Percentiles rank a stretch among this genome's conserved stretches.
Conservation (phyloP, 30 jellyfish, hydroid and myxozoan genomes). For the Mastigias papua region DNA sequence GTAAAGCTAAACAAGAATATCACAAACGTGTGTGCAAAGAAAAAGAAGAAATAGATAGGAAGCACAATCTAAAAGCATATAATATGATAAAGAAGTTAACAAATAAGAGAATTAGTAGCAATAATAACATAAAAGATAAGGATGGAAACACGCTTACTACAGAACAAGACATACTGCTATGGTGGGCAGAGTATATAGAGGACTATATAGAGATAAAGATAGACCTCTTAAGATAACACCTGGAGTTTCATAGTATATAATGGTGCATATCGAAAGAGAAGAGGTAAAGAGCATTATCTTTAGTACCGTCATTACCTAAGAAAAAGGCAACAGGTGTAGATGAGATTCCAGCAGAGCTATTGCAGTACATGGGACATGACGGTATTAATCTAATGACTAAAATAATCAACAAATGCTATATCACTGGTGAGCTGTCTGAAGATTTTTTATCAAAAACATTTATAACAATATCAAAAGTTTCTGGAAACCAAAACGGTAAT, state of each 20-base stretch:
- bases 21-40: slow-evolving; percentile 8
- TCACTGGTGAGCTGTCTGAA: slow-evolving; percentile 6
- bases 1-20: slow-evolving; percentile 10
- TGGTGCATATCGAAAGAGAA: background rate
- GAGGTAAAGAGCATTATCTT: background rate
- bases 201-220: slow-evolving; percentile 12
- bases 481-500: no score
- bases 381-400: slow-evolving; percentile 9
- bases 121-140: background rate
- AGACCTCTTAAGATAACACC: background rate
- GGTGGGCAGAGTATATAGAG: slow-evolving; percentile 50
- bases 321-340: slow-evolving; percentile 18
- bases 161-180: background rate
- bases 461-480: no score
- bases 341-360: slow-evolving; percentile 28
- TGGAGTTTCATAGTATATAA: background rate
- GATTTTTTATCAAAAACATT: background rate
- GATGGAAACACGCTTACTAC: background rate
- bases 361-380: slow-evolving; percentile 4
- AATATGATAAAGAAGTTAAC: background rate
- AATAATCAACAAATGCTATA: slow-evolving; percentile 1
- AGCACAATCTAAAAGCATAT: background rate
- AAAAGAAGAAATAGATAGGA: slow-evolving; percentile 3
- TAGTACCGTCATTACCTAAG: background rate
- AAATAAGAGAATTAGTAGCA: background rate